Base-by-base conservation (phyloP, 2,888 invertebrate species). In the Coleophora deauratella region DNA sequence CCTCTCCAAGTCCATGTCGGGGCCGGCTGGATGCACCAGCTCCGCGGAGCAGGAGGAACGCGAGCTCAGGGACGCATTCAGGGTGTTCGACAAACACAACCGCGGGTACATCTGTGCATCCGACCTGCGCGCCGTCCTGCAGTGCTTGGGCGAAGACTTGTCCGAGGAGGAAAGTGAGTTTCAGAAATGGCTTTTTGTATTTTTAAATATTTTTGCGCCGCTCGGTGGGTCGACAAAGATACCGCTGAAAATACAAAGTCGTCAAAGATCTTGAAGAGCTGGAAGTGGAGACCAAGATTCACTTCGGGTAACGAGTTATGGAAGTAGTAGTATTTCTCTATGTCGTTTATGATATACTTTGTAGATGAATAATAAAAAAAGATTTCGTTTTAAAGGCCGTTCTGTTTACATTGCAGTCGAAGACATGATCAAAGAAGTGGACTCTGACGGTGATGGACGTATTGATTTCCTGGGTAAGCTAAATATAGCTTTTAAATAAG, bases 371-470 rank as follows among this genome's bases (percentile, higher is more conserved):
- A n/a, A n/a, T n/a, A n/a, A n/a, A n/a, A n/a, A n/a, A n/a, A n/a
- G n/a, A n/a, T n/a, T n/a, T n/a, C n/a, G n/a, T n/a, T n/a, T n/a
- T n/a, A n/a, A n/a, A n/a, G n/a, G n/a, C n/a, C n/a, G n/a, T n/a
- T n/a, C n/a, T n/a, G n/a, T n/a, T n/a, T n/a, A n/a, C n/a, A n/a
- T n/a, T 88, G 39, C 81, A 96, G 96, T 97, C 76, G 96, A 97
- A 73, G 96, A 97, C 68, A 97, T 97, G 96, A 97, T 97, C 64
- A 95, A 96, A 66, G 97, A 97, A 82, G 97, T 97, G 7, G 97
- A 97, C 66, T 94, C 96, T 1, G 96, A 97, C 68, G 96, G 97
- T 1, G 97, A 97, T 68, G 97, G 97, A 1, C 89, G 95, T 51
- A 97, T 97, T 61, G 96, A 97, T 76, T 97, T 96, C 77, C 93